Percentiles rank a stretch among this genome's conserved stretches.
Evolutionary conservation across 2,797 vertebrate genomes (phyloP).

Genomic region (Lithobates sylvaticus): DNA sequence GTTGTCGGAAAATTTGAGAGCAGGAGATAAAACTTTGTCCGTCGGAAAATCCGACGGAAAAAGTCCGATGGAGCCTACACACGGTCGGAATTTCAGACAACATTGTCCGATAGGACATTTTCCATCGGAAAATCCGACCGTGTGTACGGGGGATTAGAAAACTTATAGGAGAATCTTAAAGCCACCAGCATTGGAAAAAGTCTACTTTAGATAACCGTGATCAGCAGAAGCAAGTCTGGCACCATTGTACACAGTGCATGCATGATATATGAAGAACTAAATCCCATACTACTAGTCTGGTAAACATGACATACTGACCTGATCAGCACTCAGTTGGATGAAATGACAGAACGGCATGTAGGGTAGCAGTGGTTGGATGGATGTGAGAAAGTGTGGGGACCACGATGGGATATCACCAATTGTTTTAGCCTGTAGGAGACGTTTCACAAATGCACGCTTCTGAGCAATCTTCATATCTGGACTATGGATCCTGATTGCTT

Average conservation of each 20-base stretch:
- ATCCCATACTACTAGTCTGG: no score
- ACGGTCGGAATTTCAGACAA: no score
- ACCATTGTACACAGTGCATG: background rate
- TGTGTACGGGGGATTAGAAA: no score
- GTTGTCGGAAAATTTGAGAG: no score
- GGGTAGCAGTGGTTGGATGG: constrained; percentile 84
- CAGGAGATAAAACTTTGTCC: no score
- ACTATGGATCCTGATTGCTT: constrained; percentile 86
- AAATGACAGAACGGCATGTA: constrained; percentile 86
- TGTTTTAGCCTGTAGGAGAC: constrained; percentile 82
- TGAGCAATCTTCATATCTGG: constrained; percentile 84
- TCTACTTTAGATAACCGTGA: background rate
- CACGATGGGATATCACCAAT: constrained; percentile 86
- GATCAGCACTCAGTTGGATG: constrained; percentile 85
- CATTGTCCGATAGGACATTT: no score
- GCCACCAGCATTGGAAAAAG: no score
- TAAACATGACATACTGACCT: constrained; percentile 73
- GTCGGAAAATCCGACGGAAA: no score
- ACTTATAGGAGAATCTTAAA: no score
- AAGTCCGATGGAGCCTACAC: no score
- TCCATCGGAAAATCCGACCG: no score
- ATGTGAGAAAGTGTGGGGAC: constrained; percentile 84
- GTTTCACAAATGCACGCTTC: constrained; percentile 87
- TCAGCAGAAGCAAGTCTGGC: background rate
- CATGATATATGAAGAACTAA: background rate